These are phyloP conservation scores for Dolichotis patagonum DNA, from an alignment of 2,113 vertebrate species.

Conservation along the genomic window DNA sequence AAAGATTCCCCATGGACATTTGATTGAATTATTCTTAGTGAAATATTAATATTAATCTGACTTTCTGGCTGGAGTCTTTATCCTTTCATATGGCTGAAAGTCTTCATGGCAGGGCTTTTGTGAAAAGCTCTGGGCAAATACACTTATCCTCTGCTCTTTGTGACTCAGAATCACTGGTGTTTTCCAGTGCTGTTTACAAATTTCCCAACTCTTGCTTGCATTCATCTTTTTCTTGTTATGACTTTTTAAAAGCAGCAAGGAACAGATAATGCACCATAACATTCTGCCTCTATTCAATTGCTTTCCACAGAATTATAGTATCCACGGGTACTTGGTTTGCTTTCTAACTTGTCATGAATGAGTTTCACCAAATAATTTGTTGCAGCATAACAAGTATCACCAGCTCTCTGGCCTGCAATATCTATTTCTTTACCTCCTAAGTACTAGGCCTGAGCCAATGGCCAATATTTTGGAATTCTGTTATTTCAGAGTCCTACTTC, in stretches of 20 bases:
- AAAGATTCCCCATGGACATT: background rate
- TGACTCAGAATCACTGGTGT: background rate
- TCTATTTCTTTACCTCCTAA: background rate
- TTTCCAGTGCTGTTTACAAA: background rate
- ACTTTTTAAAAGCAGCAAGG: slow-evolving; percentile 1
- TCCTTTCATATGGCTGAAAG: background rate
- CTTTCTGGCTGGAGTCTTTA: background rate
- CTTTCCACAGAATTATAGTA: background rate
- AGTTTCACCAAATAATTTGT: background rate
- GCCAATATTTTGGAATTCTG: background rate
- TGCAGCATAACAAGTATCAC: background rate
- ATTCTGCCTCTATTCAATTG: background rate
- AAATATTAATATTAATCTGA: background rate
- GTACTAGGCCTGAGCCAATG: background rate
- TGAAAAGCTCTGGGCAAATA: background rate
- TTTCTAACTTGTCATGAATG: background rate
- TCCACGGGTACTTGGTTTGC: background rate
- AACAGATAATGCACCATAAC: background rate
- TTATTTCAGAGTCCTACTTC: background rate
- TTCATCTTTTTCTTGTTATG: background rate
- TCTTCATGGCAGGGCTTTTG: background rate
- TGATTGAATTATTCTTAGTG: background rate
- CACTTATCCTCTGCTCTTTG: background rate
- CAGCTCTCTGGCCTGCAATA: background rate
- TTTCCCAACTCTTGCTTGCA: background rate